phyloP scores from a whole-genome alignment of 1,140 invertebrate species.

The Rhagoletis zephyria region DNA sequence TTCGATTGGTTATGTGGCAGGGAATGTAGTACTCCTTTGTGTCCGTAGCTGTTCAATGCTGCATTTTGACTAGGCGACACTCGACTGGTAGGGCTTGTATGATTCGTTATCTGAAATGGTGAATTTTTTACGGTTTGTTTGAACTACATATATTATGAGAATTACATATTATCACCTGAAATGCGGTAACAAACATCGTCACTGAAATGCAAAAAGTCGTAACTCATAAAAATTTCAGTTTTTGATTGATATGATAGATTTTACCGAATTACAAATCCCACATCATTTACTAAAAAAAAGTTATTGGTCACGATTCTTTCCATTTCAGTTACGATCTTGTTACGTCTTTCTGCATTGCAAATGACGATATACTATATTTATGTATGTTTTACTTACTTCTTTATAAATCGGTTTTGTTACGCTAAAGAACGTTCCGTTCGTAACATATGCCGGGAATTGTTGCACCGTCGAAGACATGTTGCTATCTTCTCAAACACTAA shows the following conservation, averaged over 20 bases:
- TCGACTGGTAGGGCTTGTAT: not conserved
- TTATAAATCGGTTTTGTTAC: not conserved
- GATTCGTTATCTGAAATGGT: not conserved
- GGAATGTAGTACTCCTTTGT: not conserved
- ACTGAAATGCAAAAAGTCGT: too few relatives aligned
- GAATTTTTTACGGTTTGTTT: not conserved
- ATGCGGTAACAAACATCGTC: too few relatives aligned
- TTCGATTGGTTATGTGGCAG: not conserved
- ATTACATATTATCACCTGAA: too few relatives aligned
- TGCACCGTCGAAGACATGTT: not conserved
- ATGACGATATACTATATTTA: not conserved
- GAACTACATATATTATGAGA: not conserved
- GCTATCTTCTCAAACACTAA: not conserved
- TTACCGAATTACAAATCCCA: not conserved
- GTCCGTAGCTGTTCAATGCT: not conserved
- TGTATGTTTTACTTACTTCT: not conserved
- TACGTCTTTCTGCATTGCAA: too few relatives aligned
- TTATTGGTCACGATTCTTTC: not conserved
- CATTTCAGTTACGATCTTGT: too few relatives aligned
- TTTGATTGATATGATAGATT: too few relatives aligned
- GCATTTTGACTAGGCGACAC: not conserved
- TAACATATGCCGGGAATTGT: not conserved
- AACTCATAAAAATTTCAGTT: too few relatives aligned
- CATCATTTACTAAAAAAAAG: not conserved
- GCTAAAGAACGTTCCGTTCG: not conserved